Base-by-base conservation (phyloP, 2,797 vertebrate genomes). In the Macropodus opercularis region DNA sequence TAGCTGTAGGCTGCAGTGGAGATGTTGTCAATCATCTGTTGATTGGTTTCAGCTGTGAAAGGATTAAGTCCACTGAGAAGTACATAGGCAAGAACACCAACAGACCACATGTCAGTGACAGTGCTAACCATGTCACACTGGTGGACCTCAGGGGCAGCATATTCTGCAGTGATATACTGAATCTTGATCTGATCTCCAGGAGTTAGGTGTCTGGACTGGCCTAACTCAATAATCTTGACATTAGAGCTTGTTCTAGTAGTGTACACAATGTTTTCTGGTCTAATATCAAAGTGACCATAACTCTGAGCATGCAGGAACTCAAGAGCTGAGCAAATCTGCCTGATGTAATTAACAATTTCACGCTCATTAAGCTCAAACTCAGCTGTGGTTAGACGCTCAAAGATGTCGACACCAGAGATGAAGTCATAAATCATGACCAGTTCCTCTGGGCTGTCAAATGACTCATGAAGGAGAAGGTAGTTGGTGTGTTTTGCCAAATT, bases 351-450 rank as follows among this genome's bases (percentile, higher is more conserved):
- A 44, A 94, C 87, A 69, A 99, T 94, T 90, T 95, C 96, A 72
- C 90, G 91, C 88, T 99, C 97, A 57, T 88, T 96, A 6, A 99
- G 91, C 80, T 98, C 96, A 92, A 99, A 99, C 65, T 94, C 94
- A 46, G 94, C 75, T 59, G 93, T 93, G 61, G 84, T 91, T 48
- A 99, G 92, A 73, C 95, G 94, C 84, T 99, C 98, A 80, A 99
- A 99, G 80, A 99, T 96, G 77, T 99, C 98, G 32, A 86, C 86
- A 36, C 98, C 98, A 24, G 98, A 99, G 86, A 98, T 93, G 69
- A 99, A 99, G 76, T 99, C 98, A 78, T 94, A 98, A 75, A 99
- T 96, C 94, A 99, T 93, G 63, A 99, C 94, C 60, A 99, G 73
- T 89, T 99, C 98, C 86, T 99, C 98, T 29, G 96, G 92, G 85